Evolutionary conservation across 2,113 vertebrate genomes (phyloP), one percentile per base, ranked within the genome.

Genomic region (Lampris megalopsis): DNA sequence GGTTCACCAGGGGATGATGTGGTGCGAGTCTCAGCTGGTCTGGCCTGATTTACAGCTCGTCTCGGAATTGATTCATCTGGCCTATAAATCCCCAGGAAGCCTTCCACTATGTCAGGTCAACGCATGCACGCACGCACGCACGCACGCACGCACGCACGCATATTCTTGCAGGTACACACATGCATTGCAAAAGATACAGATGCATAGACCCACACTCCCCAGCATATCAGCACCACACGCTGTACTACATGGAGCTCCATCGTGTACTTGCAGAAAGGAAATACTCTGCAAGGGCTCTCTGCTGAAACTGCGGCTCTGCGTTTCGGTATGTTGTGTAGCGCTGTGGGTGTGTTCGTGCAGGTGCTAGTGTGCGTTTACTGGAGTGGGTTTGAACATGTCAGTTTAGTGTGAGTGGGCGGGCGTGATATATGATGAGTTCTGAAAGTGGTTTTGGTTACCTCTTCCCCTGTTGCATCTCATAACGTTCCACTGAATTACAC

Each of bases 21-120:
- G 43, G 50, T 45, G 63, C 61, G 73, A 81, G 48, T 89, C 85
- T 90, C 83, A 37, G 75, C 70, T 76, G 84, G 71, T 90, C 63
- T 86, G 86, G 80, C 82, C 85, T 91, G 85, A 90, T 92, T 91
- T 89, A 84, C 59, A 73, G 66, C 84, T 81, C 37, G 13, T 84
- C 82, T 75, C 72, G 59, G 80, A 75, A 83, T 85, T 84, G 83
- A 89, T 87, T 85, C 82, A 83, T 82, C 71, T 86, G 85, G 79
- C 80, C 80, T 79, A 64, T 71, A 84, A 84, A 74, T 76, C 71
- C 74, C 75, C 35, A 42, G 49, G 73, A 74, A 82, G 67, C 48
- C 77, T 72, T 71, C 49, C 63, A 61, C 62, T 45, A 63, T 77
- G 64, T 64, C 74, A 63, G 54, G 66, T 74, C 49, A 75, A 61